Evolutionary conservation across 2,113 vertebrate genomes (phyloP).

Genomic region (Phyllostomus discolor): DNA sequence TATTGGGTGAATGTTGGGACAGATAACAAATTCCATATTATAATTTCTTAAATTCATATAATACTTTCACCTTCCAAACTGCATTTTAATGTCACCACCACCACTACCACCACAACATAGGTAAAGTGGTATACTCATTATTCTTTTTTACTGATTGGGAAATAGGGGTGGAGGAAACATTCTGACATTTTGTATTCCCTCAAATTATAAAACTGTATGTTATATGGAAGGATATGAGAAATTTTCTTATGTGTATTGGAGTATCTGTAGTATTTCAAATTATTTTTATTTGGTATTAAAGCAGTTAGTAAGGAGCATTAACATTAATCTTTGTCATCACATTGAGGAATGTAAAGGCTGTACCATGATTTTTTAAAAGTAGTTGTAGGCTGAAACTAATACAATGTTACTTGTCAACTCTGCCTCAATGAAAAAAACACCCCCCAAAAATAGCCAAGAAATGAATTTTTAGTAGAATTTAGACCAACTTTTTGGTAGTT

Average conservation of each 20-base stretch:
- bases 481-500: background rate
- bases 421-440: background rate
- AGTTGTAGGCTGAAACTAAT: background rate
- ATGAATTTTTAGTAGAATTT: background rate
- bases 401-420: background rate
- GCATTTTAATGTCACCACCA: background rate
- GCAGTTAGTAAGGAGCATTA: background rate
- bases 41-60: background rate
- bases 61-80: background rate
- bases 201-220: background rate
- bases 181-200: background rate
- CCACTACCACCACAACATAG: background rate
- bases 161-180: background rate
- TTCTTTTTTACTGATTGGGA: background rate
- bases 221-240: background rate
- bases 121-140: background rate
- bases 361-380: slow-evolving; percentile 10
- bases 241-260: background rate
- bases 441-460: background rate
- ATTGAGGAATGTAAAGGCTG: background rate
- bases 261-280: background rate
- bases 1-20: background rate
- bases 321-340: background rate
- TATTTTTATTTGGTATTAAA: background rate
- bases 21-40: background rate